Evolutionary conservation across 2,113 vertebrate genomes (phyloP), one percentile per base, ranked within the genome.

Genomic region (Hippopotamus amphibius): DNA sequence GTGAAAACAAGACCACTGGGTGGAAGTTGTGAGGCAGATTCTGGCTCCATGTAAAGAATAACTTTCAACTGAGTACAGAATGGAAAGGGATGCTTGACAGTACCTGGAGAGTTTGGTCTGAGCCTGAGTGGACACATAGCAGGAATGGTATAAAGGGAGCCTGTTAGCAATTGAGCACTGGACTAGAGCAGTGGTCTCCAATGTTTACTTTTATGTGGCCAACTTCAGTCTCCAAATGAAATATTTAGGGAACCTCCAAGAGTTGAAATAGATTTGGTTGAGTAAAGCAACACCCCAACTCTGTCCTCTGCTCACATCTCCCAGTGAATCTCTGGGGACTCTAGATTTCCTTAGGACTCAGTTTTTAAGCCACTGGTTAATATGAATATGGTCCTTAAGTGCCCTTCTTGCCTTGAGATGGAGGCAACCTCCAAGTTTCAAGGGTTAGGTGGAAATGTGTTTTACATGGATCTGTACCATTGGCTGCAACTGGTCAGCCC

Each of bases 211-310:
- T 71, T 41, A 71, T 63, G 48, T 63, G 37, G 13, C 24, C 80
- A 72, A 91, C 50, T 88, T 63, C 12, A 95, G 69, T 79, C 65
- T 88, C 50, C 63, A 96, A 66, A 93, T 88, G n/a, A 76, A 90
- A 95, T 53, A n/a, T 81, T 74, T 37, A 69, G 74, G 37, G 24
- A 72, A 65, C 50, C 24, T 66, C 33, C 55, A 80, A 82, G 84
- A 83, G 46, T 63, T 84, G 84, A 94, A 93, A 76, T 59, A 53
- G n/a, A 69, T 86, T 87, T 79, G 17, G 61, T 68, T 90, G 63
- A 97, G 79, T 87, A 46, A 83, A 83, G 14, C 26, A 86, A n/a
- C 6, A 1, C 24, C 6, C 50, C 24, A 66, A 69, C 33, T 86
- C 57, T 88, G 50, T 88, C 71, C 26, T 82, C 22, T 26, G n/a